phyloP scores from a whole-genome alignment of 2,888 invertebrate species.

The Abscondita cerata region DNA sequence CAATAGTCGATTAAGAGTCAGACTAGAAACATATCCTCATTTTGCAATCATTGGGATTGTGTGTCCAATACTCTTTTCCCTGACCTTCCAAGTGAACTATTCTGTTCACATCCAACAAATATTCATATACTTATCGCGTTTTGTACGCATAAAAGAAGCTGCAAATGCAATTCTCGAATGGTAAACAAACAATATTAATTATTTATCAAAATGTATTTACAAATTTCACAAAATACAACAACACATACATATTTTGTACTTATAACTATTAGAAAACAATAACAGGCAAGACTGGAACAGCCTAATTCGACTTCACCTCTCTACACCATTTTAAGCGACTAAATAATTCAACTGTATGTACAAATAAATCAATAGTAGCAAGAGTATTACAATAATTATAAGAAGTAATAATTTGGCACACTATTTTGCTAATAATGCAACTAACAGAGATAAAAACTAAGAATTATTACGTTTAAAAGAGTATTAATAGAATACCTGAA shows the following conservation, averaged over 20 bases:
- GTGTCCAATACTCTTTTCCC: too few relatives aligned
- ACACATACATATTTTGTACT: conserved; percentile 59
- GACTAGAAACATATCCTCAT: too few relatives aligned
- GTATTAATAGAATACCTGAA: conserved; percentile 18
- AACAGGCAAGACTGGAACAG: conserved; percentile 61
- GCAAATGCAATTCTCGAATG: background rate
- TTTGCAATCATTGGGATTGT: too few relatives aligned
- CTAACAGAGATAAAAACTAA: conserved; percentile 34
- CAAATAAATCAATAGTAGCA: conserved; percentile 30
- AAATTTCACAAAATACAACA: conserved; percentile 59
- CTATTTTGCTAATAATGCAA: conserved; percentile 55
- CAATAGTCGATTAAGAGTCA: too few relatives aligned
- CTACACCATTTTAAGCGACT: conserved; percentile 52
- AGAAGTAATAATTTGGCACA: conserved; percentile 51
- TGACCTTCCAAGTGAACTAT: too few relatives aligned
- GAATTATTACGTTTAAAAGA: conserved; percentile 17
- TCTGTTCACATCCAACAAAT: too few relatives aligned
- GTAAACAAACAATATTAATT: background rate
- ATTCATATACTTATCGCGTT: too few relatives aligned
- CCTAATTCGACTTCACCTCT: conserved; percentile 52
- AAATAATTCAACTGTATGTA: conserved; percentile 47
- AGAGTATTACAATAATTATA: conserved; percentile 36
- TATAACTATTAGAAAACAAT: conserved; percentile 59
- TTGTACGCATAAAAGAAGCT: too few relatives aligned
- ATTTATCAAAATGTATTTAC: conserved; percentile 59